A percentile compares a stretch with the other conserved stretches of the same genome.
Conservation (phyloP, 92 coral and sea anemone species). For the Meandrina meandrites region DNA sequence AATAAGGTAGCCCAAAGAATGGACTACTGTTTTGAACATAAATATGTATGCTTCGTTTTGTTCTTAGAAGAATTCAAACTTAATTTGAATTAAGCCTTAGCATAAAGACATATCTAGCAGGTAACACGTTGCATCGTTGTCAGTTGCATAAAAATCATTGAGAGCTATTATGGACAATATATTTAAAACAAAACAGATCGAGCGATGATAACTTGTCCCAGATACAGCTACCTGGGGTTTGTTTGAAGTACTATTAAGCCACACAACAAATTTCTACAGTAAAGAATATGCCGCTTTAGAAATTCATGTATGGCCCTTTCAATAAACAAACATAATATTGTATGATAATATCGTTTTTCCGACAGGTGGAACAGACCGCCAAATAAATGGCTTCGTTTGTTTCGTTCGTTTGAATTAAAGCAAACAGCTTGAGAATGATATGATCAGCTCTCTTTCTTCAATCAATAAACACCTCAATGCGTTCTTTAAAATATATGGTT, state of each 20-base stretch:
- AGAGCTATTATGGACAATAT: background rate
- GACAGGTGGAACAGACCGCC: background rate
- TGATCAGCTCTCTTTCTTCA: background rate
- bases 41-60: slow-evolving; percentile 17
- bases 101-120: slow-evolving; percentile 9
- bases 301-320: background rate
- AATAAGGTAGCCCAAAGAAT: background rate
- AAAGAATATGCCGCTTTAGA: slow-evolving; percentile 10
- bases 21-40: background rate
- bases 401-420: background rate
- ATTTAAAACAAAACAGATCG: background rate
- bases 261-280: slow-evolving; percentile 7
- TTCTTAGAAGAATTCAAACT: slow-evolving; percentile 4
- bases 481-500: background rate
- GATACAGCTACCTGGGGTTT: background rate
- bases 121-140: slow-evolving; percentile 42
- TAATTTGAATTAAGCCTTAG: slow-evolving; percentile 25
- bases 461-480: background rate
- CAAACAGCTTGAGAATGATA: background rate
- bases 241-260: background rate
- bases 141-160: background rate
- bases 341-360: background rate
- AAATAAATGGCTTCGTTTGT: background rate
- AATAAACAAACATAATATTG: slow-evolving; percentile 27
- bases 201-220: background rate